Percentiles rank a stretch among this genome's conserved stretches.
Evolutionary conservation across 2,113 vertebrate species (phyloP).

Genomic region (Corythaixoides concolor): DNA sequence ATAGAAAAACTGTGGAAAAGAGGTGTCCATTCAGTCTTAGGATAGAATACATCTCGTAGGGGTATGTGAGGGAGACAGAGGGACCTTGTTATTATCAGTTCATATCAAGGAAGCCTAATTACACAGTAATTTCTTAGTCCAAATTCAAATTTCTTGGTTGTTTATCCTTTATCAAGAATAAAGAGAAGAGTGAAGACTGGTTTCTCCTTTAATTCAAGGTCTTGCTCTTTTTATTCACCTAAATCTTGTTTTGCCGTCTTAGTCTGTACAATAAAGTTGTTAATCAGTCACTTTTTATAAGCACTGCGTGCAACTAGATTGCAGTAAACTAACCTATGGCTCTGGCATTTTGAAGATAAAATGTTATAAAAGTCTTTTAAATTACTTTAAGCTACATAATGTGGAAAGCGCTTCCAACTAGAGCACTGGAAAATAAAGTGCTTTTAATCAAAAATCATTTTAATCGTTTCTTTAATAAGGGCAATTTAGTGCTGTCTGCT

Average conservation of each 20-base stretch:
- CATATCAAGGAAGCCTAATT: background rate
- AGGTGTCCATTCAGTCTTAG: background rate
- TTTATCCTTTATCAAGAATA: background rate
- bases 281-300: background rate
- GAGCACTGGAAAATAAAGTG: background rate
- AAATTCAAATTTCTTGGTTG: background rate
- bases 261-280: background rate
- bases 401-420: background rate
- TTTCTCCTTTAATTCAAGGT: background rate
- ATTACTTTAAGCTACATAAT: background rate
- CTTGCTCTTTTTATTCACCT: background rate
- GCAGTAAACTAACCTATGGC: background rate
- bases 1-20: background rate
- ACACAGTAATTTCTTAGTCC: background rate
- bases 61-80: background rate
- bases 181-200: background rate
- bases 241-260: background rate
- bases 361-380: background rate
- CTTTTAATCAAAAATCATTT: background rate
- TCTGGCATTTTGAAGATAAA: background rate
- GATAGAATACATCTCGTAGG: background rate
- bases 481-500: background rate
- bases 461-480: background rate
- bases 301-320: background rate
- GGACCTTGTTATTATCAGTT: background rate